Evolutionary conservation across 2,888 invertebrate species (phyloP).

Genomic region (Eupithecia tripunctaria): DNA sequence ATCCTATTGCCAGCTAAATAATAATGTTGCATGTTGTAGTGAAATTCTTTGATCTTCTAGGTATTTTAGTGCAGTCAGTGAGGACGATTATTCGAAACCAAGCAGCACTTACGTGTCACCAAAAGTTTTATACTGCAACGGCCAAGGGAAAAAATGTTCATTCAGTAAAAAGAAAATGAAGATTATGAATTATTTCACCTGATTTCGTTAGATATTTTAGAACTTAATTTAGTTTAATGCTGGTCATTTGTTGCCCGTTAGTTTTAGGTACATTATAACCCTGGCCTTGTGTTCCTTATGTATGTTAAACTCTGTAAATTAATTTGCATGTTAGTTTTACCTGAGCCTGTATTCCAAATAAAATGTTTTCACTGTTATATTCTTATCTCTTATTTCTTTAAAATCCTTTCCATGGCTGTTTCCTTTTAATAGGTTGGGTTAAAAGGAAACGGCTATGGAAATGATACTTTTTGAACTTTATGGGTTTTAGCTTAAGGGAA

Average conservation of each 20-base stretch:
- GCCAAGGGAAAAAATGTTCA: constrained; percentile 55
- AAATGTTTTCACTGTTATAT: not conserved
- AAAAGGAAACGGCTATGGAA: too few relatives aligned
- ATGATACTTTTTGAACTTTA: too few relatives aligned
- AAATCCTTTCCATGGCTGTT: not conserved
- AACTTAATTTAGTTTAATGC: constrained; percentile 39
- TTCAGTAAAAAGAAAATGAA: constrained; percentile 55
- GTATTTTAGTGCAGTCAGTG: constrained; percentile 47
- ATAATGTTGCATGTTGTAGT: not conserved
- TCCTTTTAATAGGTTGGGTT: too few relatives aligned
- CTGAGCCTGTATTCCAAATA: not conserved
- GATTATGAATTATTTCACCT: constrained; percentile 47
- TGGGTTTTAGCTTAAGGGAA: not conserved
- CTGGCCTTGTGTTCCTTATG: not conserved
- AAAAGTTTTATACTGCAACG: constrained; percentile 59
- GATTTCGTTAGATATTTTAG: constrained; percentile 39
- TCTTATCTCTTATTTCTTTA: not conserved
- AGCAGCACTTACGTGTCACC: constrained; percentile 50
- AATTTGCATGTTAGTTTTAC: constrained; percentile 18
- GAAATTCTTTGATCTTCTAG: constrained; percentile 53
- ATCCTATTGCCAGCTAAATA: not conserved
- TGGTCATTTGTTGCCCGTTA: constrained; percentile 13
- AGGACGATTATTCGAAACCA: constrained; percentile 65
- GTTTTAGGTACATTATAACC: not conserved
- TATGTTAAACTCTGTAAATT: not conserved